Conservation (phyloP, 2,888 invertebrate species). For the Brachypterus glaber region DNA sequence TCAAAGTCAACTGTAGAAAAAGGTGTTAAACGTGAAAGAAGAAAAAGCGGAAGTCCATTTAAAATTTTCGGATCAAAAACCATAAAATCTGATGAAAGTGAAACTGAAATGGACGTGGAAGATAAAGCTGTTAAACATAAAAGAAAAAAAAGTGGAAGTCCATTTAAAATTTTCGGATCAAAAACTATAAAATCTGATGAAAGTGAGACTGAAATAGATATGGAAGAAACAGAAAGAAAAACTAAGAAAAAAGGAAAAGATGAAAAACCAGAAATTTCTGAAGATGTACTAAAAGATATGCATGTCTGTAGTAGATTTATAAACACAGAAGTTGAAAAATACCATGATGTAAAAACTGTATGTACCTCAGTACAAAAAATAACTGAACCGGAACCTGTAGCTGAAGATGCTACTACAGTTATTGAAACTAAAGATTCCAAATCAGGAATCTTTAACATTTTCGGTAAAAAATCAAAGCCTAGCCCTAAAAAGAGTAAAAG, state of each 20-base stretch:
- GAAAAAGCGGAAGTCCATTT: slow-evolving; percentile 23
- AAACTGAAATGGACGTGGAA: slow-evolving; percentile 11
- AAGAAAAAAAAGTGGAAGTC: slow-evolving; percentile 21
- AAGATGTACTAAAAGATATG: slow-evolving; percentile 26
- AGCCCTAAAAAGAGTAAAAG: no score
- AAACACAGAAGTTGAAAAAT: slow-evolving; percentile 24
- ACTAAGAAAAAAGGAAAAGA: slow-evolving; percentile 19
- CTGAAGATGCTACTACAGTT: not conserved
- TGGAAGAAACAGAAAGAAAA: slow-evolving; percentile 3
- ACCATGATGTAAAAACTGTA: slow-evolving; percentile 7
- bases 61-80: slow-evolving; percentile 24
- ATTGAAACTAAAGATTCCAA: not conserved
- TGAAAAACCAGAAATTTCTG: slow-evolving; percentile 20
- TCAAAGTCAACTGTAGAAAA: no score
- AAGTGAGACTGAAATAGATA: slow-evolving; percentile 11
- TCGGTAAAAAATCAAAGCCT: no score
- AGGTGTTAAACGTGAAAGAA: slow-evolving; percentile 16
- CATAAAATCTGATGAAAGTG: slow-evolving; percentile 20
- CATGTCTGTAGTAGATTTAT: slow-evolving; percentile 28
- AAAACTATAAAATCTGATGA: slow-evolving; percentile 21
- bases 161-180: slow-evolving; percentile 24
- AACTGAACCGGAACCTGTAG: not conserved
- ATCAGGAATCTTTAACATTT: not conserved
- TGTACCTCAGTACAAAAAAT: not conserved
- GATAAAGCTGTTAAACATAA: no score